phyloP scores from a whole-genome alignment of 2,888 invertebrate genomes.

The Biston stratarius region DNA sequence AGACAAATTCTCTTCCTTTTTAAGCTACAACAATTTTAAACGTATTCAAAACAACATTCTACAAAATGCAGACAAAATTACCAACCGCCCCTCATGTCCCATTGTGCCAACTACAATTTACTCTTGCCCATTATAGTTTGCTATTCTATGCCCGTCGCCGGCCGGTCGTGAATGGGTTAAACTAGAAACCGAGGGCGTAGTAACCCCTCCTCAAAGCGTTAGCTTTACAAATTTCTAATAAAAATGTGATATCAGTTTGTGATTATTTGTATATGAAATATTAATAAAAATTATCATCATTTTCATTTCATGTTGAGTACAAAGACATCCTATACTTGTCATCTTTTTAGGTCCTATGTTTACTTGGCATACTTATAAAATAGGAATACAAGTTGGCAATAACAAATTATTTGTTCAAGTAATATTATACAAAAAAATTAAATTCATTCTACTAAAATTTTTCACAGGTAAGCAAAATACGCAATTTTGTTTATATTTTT shows the following conservation, averaged over 20 bases:
- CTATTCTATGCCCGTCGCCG: conserved; percentile 47
- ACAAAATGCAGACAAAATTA: conserved; percentile 50
- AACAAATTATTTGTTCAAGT: too few species aligned
- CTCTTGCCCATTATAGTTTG: conserved; percentile 46
- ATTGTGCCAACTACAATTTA: conserved; percentile 52
- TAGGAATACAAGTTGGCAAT: too few species aligned
- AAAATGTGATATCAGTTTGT: neutral
- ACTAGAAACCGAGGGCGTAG: neutral
- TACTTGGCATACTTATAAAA: too few species aligned
- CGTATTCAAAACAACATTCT: conserved; percentile 27
- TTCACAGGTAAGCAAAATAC: too few species aligned
- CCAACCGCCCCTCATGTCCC: conserved; percentile 37
- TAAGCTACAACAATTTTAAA: conserved; percentile 14
- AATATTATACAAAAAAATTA: too few species aligned
- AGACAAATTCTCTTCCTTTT: neutral
- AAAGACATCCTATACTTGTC: too few species aligned
- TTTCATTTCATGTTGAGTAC: too few species aligned
- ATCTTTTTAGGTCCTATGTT: too few species aligned
- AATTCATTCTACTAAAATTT: too few species aligned
- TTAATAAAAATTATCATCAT: too few species aligned
- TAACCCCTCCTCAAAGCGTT: conserved; percentile 4
- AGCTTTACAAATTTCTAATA: neutral
- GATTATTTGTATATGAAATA: neutral
- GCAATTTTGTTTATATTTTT: too few species aligned
- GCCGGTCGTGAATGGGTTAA: conserved; percentile 21